Evolutionary conservation across 2,888 invertebrate species (phyloP).

Genomic region (Doris montereyensis): DNA sequence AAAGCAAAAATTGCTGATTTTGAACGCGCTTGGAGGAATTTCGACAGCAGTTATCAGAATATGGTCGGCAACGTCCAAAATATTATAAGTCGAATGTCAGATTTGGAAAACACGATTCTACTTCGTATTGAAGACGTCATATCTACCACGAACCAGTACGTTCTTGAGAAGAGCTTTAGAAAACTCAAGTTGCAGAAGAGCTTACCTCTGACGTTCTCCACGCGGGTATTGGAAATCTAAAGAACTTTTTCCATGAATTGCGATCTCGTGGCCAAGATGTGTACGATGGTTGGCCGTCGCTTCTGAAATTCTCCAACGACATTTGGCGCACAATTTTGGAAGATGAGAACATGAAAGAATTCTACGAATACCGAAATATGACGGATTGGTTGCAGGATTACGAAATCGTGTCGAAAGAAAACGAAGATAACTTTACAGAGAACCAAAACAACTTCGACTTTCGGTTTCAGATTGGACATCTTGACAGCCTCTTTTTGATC

Average conservation of each 20-base stretch:
- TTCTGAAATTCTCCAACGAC: conserved; percentile 41
- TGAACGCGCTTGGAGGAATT: conserved; percentile 43
- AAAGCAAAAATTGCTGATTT: conserved; percentile 45
- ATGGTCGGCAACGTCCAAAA: no score
- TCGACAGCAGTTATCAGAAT: conserved; percentile 28
- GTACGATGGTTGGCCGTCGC: conserved; percentile 51
- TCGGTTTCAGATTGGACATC: conserved; percentile 46
- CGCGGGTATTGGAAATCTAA: conserved; percentile 45
- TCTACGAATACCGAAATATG: conserved; percentile 52
- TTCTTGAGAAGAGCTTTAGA: no score
- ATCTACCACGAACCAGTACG: no score
- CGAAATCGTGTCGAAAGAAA: no score
- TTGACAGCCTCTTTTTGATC: conserved; percentile 50
- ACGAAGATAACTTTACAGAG: conserved; percentile 1
- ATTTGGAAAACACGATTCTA: no score
- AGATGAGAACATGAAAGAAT: conserved; percentile 54
- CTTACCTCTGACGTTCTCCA: conserved; percentile 48
- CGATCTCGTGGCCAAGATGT: conserved; percentile 56
- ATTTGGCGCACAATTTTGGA: conserved; percentile 55
- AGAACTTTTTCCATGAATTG: conserved; percentile 55
- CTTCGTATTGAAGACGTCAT: no score
- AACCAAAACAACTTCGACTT: conserved; percentile 48
- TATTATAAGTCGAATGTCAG: no score
- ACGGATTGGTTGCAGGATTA: conserved; percentile 30
- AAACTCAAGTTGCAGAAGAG: conserved; percentile 47